Conservation (phyloP, 2,113 vertebrate species). For the Pseudonaja textilis region DNA sequence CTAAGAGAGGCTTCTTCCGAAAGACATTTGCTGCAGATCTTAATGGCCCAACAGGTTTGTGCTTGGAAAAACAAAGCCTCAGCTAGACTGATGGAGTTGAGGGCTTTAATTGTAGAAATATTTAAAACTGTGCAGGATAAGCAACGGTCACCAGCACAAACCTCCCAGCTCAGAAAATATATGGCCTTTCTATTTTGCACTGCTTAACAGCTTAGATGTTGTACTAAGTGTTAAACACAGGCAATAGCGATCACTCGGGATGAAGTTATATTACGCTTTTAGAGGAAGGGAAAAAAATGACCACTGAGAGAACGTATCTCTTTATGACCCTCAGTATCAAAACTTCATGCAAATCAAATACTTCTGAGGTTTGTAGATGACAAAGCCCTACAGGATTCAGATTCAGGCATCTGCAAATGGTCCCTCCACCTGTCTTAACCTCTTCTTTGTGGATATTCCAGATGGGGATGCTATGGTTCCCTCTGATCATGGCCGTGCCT, state of each 20-base stretch:
- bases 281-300: not conserved
- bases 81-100: not conserved
- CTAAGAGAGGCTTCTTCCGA: not conserved
- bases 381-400: not conserved
- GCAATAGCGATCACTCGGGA: not conserved
- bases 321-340: not conserved
- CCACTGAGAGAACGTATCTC: not conserved
- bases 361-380: not conserved
- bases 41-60: not conserved
- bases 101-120: not conserved
- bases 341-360: not conserved
- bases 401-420: not conserved
- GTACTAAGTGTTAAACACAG: not conserved
- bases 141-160: not conserved
- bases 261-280: not conserved
- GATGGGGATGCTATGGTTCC: not conserved
- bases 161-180: not conserved
- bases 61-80: not conserved
- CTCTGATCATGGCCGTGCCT: too few species aligned
- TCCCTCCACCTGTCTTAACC: not conserved
- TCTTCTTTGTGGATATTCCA: not conserved
- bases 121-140: not conserved
- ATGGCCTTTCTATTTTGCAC: not conserved
- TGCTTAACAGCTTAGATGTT: not conserved
- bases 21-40: not conserved